A percentile compares a stretch with the other conserved stretches of the same genome.
Conservation (phyloP, 2,113 vertebrate genomes). For the Prietella phreatophila region DNA sequence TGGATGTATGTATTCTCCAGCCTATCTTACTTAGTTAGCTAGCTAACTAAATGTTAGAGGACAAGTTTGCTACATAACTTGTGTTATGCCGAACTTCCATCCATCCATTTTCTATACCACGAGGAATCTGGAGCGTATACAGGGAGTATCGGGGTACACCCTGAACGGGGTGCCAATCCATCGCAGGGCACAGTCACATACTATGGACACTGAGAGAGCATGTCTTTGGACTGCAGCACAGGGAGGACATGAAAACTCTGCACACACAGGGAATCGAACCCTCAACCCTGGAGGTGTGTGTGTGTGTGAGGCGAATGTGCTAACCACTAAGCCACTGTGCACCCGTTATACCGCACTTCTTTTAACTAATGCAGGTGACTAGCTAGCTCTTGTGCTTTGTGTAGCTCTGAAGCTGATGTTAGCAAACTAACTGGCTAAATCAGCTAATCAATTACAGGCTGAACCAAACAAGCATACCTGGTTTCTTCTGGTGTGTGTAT, state of each 20-base stretch:
- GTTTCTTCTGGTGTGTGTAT: neutral
- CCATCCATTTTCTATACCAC: too few species aligned
- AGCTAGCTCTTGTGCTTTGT: neutral
- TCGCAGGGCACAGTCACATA: too few species aligned
- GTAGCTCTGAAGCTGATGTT: neutral
- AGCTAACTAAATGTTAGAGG: neutral
- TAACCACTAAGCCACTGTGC: too few species aligned
- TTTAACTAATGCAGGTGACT: neutral
- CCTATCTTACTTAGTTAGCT: neutral
- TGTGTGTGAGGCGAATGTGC: too few species aligned
- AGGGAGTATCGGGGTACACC: too few species aligned
- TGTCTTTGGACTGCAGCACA: too few species aligned
- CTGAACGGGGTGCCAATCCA: too few species aligned
- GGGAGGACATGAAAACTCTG: too few species aligned
- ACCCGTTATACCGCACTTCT: neutral
- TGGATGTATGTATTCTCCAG: neutral
- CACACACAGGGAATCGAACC: too few species aligned
- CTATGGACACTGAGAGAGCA: too few species aligned
- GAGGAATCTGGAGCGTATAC: too few species aligned
- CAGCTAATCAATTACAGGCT: neutral
- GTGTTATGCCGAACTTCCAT: neutral
- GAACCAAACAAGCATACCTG: neutral
- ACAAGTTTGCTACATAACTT: neutral
- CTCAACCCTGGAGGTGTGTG: too few species aligned
- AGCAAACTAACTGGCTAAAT: neutral